These are phyloP conservation scores for Hypotaenidia philippensis DNA, from an alignment of 2,797 vertebrate genomes.

Conservation along the genomic window DNA sequence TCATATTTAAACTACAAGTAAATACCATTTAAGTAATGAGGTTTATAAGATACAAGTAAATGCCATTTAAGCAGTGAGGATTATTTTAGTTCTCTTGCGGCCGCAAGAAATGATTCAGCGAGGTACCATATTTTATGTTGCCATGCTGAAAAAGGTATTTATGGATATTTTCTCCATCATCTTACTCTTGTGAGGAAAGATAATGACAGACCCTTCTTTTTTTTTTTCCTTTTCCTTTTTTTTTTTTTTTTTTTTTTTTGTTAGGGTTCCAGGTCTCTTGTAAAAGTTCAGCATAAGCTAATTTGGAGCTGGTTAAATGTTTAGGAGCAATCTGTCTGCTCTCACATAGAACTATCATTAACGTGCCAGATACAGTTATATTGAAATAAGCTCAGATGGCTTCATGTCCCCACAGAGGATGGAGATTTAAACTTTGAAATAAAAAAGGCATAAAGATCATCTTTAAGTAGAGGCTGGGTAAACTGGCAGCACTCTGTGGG, in stretches of 20 bases:
- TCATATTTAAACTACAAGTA: not conserved
- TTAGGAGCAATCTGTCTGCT: constrained; percentile 12
- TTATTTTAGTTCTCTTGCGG: not conserved
- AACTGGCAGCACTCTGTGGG: not conserved
- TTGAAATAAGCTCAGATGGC: not conserved
- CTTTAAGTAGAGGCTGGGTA: not conserved
- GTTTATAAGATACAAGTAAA: not conserved
- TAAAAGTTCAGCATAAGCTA: constrained; percentile 17
- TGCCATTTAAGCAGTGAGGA: not conserved
- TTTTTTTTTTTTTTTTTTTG: not conserved
- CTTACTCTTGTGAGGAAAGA: not conserved
- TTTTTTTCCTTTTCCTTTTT: no score
- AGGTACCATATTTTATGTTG: not conserved
- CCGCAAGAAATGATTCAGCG: not conserved
- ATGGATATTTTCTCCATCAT: not conserved
- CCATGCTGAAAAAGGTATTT: not conserved
- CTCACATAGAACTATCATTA: not conserved
- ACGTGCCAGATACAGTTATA: not conserved
- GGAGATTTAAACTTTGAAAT: constrained; percentile 18
- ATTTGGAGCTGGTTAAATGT: constrained; percentile 9
- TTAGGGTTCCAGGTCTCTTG: not conserved
- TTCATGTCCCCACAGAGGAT: not conserved
- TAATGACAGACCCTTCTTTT: not conserved
- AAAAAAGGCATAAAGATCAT: not conserved
- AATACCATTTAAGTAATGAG: not conserved